Evolutionary conservation across 2,113 vertebrate genomes (phyloP).

Genomic region (Hassar affinis): DNA sequence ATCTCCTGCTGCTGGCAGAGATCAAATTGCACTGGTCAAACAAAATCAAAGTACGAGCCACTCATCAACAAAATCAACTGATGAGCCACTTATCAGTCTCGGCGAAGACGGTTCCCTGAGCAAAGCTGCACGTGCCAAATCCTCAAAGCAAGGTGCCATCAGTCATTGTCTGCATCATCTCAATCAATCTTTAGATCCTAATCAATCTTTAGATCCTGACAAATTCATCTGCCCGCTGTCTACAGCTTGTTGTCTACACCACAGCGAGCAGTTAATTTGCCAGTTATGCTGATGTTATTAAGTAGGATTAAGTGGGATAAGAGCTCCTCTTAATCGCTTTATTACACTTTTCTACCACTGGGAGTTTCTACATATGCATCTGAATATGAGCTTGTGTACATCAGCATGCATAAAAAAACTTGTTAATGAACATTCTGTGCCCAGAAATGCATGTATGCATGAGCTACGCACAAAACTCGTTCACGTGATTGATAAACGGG

Average conservation of each 20-base stretch:
- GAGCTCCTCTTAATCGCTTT: background rate
- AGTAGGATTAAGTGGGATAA: background rate
- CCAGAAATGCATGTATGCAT: background rate
- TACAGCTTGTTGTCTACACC: background rate
- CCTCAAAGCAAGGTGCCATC: background rate
- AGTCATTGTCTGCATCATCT: background rate
- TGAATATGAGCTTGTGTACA: too few relatives aligned
- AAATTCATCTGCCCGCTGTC: background rate
- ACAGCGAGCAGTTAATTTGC: background rate
- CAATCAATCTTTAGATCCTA: background rate
- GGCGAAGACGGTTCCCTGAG: background rate
- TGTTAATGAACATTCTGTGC: background rate
- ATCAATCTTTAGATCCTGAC: too few relatives aligned
- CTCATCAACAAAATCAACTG: background rate
- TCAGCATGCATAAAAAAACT: background rate
- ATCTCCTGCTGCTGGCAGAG: background rate
- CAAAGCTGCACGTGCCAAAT: background rate
- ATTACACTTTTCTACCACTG: background rate
- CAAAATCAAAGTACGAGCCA: too few relatives aligned
- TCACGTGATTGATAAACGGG: background rate
- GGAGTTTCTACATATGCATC: background rate
- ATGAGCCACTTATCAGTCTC: background rate
- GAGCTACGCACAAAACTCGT: background rate
- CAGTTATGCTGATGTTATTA: background rate
- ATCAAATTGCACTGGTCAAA: background rate